phyloP scores from a whole-genome alignment of 2,797 vertebrate species.

The Cyprinella venusta region DNA sequence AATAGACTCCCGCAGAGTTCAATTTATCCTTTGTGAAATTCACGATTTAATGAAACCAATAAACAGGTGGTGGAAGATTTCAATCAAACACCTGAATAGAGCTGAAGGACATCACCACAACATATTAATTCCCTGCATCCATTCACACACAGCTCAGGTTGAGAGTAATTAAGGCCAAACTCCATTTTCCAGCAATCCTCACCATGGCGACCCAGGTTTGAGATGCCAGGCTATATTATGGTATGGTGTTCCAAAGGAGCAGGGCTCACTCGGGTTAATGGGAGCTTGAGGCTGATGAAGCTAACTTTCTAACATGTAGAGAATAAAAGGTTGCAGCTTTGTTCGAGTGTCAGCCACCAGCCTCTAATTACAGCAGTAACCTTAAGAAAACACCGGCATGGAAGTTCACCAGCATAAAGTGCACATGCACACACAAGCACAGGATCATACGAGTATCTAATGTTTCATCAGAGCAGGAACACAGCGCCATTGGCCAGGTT shows the following conservation, averaged over 20 bases:
- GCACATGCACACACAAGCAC: conserved; percentile 6
- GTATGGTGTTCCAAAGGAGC: conserved; percentile 65
- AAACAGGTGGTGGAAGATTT: conserved; percentile 25
- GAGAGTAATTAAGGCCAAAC: conserved; percentile 77
- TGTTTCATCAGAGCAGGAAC: conserved; percentile 34
- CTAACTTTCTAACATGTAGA: conserved; percentile 20
- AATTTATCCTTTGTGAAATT: conserved; percentile 6
- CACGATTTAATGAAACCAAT: neutral
- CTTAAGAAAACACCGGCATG: conserved; percentile 18
- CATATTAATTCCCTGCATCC: conserved; percentile 25
- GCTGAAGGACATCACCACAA: conserved; percentile 17
- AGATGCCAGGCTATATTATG: conserved; percentile 72
- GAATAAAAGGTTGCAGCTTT: conserved; percentile 33
- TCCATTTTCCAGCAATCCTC: conserved; percentile 76
- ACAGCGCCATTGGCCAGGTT: conserved; percentile 28
- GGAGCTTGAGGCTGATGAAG: conserved; percentile 62
- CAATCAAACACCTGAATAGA: neutral
- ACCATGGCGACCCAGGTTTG: conserved; percentile 66
- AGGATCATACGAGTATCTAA: conserved; percentile 15
- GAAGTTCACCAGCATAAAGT: conserved; percentile 7
- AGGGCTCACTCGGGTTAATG: conserved; percentile 76
- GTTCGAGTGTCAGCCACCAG: conserved; percentile 10
- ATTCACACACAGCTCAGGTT: conserved; percentile 51
- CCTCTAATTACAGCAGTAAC: conserved; percentile 47
- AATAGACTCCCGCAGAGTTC: neutral